phyloP scores from a whole-genome alignment of 1,140 invertebrate species.

The honey bee (Apis mellifera) region Amel_HAv3.1 CM009941.2:7017001-7017500 shows the following conservation, averaged over 20 bases:
- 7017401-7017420: constrained; percentile 71
- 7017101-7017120: constrained; percentile 82
- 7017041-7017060: constrained; percentile 29
- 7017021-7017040: constrained; percentile 18
- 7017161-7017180: constrained; percentile 81
- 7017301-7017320: constrained; percentile 78
- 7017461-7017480: constrained; percentile 22
- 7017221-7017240: background rate
- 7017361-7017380: constrained; percentile 85
- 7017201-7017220: background rate
- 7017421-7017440: constrained; percentile 84
- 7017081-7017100: constrained; percentile 75
- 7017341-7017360: constrained; percentile 85
- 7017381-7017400: constrained; percentile 65
- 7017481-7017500: constrained; percentile 73
- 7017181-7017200: constrained; percentile 62
- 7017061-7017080: constrained; percentile 38
- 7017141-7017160: constrained; percentile 83
- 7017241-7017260: constrained; percentile 82
- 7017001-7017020: background rate
- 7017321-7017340: constrained; percentile 76
- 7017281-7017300: constrained; percentile 82
- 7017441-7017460: constrained; percentile 81
- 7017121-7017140: constrained; percentile 79
- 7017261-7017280: constrained; percentile 84